These are phyloP conservation scores for Tangara arthus DNA, from an alignment of 2,797 vertebrate genomes.

Conservation along the genomic window DNA sequence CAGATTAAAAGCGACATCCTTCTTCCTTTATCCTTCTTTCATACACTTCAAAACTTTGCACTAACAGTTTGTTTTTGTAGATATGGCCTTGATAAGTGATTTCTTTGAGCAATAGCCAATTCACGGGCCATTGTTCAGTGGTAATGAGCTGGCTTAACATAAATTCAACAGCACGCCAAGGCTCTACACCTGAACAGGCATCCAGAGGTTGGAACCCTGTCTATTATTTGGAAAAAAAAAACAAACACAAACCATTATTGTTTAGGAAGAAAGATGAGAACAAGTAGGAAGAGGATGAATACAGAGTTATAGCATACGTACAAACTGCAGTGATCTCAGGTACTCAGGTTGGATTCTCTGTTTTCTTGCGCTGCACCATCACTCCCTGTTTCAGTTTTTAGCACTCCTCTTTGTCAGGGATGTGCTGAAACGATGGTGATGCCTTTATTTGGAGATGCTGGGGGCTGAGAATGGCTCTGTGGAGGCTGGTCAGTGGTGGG, in stretches of 20 bases:
- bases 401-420: not conserved
- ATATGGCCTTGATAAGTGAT: conserved; percentile 3
- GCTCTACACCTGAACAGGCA: not conserved
- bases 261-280: not conserved
- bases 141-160: not conserved
- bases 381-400: not conserved
- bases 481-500: not conserved
- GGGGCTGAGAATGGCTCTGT: not conserved
- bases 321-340: not conserved
- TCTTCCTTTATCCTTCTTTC: conserved; percentile 28
- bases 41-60: not conserved
- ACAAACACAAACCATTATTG: not conserved
- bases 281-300: not conserved
- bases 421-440: not conserved
- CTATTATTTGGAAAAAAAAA: not conserved
- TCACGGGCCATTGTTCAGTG: not conserved
- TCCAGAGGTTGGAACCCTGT: not conserved
- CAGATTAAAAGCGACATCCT: not conserved
- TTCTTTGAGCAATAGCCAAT: conserved; percentile 42
- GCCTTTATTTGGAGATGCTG: not conserved
- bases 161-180: not conserved
- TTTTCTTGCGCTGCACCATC: not conserved
- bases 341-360: not conserved
- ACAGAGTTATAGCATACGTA: not conserved
- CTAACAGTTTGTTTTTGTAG: conserved; percentile 14